phyloP scores from a whole-genome alignment of 2,797 vertebrate species.

The Characodon lateralis region DNA sequence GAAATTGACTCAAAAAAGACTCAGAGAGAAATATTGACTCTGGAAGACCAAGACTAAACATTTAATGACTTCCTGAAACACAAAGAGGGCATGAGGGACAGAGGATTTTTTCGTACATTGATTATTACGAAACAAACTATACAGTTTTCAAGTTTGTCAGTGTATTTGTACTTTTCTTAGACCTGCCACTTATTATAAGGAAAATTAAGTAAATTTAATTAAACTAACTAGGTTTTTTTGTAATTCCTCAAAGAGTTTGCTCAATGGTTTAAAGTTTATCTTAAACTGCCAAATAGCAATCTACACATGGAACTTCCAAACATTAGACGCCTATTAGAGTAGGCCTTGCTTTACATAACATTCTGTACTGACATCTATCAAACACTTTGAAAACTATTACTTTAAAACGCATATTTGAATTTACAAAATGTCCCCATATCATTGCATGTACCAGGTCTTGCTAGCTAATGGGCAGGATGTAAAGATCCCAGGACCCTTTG shows the following conservation, averaged over 20 bases:
- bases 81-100: neutral
- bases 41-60: conserved; percentile 11
- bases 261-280: neutral
- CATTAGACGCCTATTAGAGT: neutral
- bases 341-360: neutral
- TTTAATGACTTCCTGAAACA: neutral
- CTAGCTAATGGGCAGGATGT: conserved; percentile 29
- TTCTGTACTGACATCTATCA: neutral
- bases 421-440: neutral
- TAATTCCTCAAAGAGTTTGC: neutral
- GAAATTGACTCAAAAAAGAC: conserved; percentile 32
- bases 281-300: neutral
- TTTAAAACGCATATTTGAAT: neutral
- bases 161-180: neutral
- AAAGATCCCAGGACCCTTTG: neutral
- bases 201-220: neutral
- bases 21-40: conserved; percentile 20
- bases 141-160: neutral
- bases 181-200: neutral
- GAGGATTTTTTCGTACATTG: neutral
- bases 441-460: neutral
- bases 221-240: neutral
- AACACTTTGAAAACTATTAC: neutral
- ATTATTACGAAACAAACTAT: no score
- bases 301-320: neutral